phyloP scores from a whole-genome alignment of 2,888 invertebrate species.

The Tigriopus californicus region DNA sequence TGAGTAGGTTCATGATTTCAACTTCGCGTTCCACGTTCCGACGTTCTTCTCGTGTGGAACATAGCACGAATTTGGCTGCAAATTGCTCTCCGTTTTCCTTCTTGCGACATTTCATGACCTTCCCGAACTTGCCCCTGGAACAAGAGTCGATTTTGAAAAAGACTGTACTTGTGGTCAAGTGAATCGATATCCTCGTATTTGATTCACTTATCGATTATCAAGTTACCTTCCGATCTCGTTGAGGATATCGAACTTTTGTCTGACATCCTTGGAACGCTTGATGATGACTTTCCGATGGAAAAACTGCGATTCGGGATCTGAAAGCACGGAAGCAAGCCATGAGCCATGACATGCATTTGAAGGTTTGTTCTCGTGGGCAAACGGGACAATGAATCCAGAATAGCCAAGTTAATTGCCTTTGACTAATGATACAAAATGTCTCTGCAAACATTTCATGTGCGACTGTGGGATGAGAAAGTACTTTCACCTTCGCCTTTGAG shows the following conservation, averaged over 20 bases:
- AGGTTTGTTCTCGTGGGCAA: no score
- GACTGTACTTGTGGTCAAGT: neutral
- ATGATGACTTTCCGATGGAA: slow-evolving; percentile 68
- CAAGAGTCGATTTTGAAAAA: slow-evolving; percentile 18
- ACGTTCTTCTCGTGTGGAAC: slow-evolving; percentile 63
- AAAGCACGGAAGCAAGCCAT: slow-evolving; percentile 27
- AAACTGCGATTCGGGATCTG: slow-evolving; percentile 74
- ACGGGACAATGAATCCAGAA: no score
- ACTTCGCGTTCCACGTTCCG: slow-evolving; percentile 85
- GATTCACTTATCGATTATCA: neutral
- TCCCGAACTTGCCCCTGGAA: slow-evolving; percentile 87
- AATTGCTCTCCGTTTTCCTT: slow-evolving; percentile 55
- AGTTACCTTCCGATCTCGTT: slow-evolving; percentile 80
- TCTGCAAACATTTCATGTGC: no score
- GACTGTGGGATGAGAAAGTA: no score
- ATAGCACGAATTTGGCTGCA: slow-evolving; percentile 82
- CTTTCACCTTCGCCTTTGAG: no score
- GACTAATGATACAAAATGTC: no score
- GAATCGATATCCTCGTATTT: neutral
- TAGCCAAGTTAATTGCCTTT: no score
- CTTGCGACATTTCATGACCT: slow-evolving; percentile 79
- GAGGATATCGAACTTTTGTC: slow-evolving; percentile 64
- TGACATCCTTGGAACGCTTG: slow-evolving; percentile 62
- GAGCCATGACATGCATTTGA: no score
- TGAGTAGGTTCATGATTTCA: slow-evolving; percentile 82